Percentiles rank a stretch among this genome's conserved stretches.
These are phyloP conservation scores for Ptiloglossa arizonensis DNA, from an alignment of 1,140 invertebrate genomes.

Conservation along the genomic window DNA sequence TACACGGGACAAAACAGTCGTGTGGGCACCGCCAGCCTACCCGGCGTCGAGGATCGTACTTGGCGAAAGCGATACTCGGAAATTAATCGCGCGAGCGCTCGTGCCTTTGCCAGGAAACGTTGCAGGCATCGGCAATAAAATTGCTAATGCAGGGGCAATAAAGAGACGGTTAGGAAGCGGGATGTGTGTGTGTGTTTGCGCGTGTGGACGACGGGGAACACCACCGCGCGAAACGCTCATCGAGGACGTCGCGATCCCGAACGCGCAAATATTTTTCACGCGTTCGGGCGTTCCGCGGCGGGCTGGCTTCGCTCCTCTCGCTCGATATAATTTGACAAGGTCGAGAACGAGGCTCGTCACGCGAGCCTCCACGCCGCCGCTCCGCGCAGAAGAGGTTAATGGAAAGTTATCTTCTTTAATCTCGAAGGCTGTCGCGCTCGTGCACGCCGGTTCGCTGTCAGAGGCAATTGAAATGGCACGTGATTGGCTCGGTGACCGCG, in stretches of 20 bases:
- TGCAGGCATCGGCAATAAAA: conserved; percentile 23
- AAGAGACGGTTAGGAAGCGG: background rate
- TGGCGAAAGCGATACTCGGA: conserved; percentile 36
- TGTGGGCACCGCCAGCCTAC: conserved; percentile 53
- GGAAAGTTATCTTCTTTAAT: conserved; percentile 54
- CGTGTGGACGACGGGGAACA: background rate
- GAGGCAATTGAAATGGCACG: conserved; percentile 44
- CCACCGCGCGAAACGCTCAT: background rate
- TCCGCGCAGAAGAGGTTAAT: conserved; percentile 42
- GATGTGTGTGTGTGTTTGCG: no score
- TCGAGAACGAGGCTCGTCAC: conserved; percentile 43
- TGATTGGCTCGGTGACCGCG: conserved; percentile 31
- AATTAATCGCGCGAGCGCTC: conserved; percentile 37
- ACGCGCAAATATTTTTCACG: conserved; percentile 18
- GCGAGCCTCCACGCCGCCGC: conserved; percentile 18
- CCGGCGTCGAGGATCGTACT: conserved; percentile 25
- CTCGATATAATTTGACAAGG: conserved; percentile 47
- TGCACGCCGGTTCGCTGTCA: conserved; percentile 22
- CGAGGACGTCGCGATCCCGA: background rate
- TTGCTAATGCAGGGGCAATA: conserved; percentile 25
- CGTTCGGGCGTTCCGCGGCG: background rate
- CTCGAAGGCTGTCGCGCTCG: conserved; percentile 50
- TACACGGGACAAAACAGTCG: conserved; percentile 53
- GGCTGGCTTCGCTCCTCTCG: background rate
- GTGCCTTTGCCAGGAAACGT: conserved; percentile 1